Base-by-base conservation (phyloP, 2,888 invertebrate genomes). In the Ceriagrion tenellum region DNA sequence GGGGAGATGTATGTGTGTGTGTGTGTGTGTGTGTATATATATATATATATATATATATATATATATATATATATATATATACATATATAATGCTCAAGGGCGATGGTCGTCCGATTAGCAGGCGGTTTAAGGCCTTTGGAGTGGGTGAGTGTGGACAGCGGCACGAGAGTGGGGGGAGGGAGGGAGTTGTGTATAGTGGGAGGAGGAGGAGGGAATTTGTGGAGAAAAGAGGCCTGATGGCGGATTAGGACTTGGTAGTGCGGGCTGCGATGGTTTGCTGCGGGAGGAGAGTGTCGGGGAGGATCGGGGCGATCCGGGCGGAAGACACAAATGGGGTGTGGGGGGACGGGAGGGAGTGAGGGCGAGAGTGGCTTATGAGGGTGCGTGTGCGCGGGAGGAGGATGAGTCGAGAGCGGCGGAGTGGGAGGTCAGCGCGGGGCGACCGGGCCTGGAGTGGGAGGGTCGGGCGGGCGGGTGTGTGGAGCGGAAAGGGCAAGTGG, bases 31-130 rank as follows among this genome's bases (percentile, higher is more conserved):
- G n/a, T n/a, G n/a, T n/a, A n/a, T n/a, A n/a, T n/a, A n/a, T n/a
- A n/a, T n/a, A n/a, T n/a, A n/a, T n/a, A n/a, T n/a, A n/a, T 2
- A 47, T 47, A 47, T 47, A 47, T 47, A 47, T 47, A 47, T 4
- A 59, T 59, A 90, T 30, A 91, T 2, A 47, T 47, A 47, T 47
- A 47, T 47, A 47, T 2, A 47, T 47, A 47, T 47, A 47, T 47
- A 47, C 8, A 47, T 4, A 59, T 59, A 90, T 30, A 91, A 47
- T 91, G 91, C 69, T 91, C 91, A 91, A 91, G 91, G 91, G 63
- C 91, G 91, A 91, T 91, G 91, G 91, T 40, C 91, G 91, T 91
- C 91, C 91, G 91, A 91, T 91, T 91, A 91, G 91, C 91, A 63
- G 69, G 91, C 91, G 91, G 91, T 91, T 91, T 91, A 91, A 91